Evolutionary conservation across 1,140 invertebrate species (phyloP).

Genomic region (Holcopasites calliopsidis): DNA sequence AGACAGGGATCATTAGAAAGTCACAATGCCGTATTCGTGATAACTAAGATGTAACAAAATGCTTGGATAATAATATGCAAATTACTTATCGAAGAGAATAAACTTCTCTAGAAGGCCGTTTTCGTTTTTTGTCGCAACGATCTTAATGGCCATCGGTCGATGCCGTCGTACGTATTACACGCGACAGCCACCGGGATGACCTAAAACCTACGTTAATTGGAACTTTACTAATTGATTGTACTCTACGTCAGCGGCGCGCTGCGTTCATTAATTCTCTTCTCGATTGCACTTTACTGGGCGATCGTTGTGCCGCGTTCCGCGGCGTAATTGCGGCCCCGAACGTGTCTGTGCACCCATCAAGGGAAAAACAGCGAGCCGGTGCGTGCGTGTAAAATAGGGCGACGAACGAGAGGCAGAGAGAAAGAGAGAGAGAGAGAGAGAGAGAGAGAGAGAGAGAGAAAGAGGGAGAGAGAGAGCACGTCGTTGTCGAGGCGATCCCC

Average conservation of each 20-base stretch:
- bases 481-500: neutral
- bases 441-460: too few relatives aligned
- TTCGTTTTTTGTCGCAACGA: too few relatives aligned
- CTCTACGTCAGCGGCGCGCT: slow-evolving; percentile 74
- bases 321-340: slow-evolving; percentile 52
- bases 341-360: slow-evolving; percentile 33
- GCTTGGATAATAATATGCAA: neutral
- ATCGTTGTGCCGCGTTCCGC: slow-evolving; percentile 54
- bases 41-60: too few relatives aligned
- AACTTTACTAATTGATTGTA: slow-evolving; percentile 77
- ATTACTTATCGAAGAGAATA: too few relatives aligned
- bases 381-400: slow-evolving; percentile 8
- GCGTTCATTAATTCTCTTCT: slow-evolving; percentile 63
- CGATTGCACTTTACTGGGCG: slow-evolving; percentile 59
- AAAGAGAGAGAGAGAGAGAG: too few relatives aligned
- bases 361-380: neutral
- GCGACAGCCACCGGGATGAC: slow-evolving; percentile 41
- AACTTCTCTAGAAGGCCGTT: too few relatives aligned
- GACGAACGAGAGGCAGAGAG: neutral
- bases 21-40: too few relatives aligned
- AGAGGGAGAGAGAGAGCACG: too few relatives aligned
- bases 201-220: slow-evolving; percentile 70
- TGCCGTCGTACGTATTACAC: slow-evolving; percentile 16
- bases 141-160: slow-evolving; percentile 23
- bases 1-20: too few relatives aligned